Evolutionary conservation across 2,797 vertebrate species (phyloP).

Genomic region (Labeo calbasu): DNA sequence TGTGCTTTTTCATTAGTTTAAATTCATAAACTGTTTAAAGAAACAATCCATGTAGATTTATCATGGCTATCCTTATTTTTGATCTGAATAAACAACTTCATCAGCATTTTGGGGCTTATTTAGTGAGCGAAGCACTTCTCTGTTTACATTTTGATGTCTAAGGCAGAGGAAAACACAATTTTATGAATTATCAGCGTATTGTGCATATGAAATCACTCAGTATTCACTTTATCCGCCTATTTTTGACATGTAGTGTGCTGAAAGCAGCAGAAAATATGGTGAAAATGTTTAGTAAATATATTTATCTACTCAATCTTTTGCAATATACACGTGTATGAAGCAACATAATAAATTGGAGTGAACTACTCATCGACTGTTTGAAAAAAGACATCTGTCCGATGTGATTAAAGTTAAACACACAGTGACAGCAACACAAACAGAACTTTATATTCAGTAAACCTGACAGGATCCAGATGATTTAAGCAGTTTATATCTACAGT

Average conservation of each 20-base stretch:
- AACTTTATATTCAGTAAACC: conserved; percentile 29
- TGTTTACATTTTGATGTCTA: not conserved
- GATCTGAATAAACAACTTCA: not conserved
- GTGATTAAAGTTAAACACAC: conserved; percentile 9
- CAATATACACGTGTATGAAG: conserved; percentile 19
- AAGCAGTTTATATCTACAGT: not conserved
- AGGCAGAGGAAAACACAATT: not conserved
- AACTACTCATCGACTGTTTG: conserved; percentile 18
- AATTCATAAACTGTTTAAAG: not conserved
- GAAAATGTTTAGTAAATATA: conserved; percentile 4
- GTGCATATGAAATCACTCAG: conserved; percentile 1
- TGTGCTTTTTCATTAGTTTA: not conserved
- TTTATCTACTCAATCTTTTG: conserved; percentile 5
- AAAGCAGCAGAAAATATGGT: conserved; percentile 7
- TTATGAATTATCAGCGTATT: not conserved
- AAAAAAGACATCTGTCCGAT: conserved; percentile 8
- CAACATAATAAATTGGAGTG: not conserved
- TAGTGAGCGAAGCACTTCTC: not conserved
- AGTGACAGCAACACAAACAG: conserved; percentile 16
- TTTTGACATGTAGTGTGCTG: not conserved
- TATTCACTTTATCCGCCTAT: not conserved
- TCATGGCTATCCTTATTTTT: not conserved
- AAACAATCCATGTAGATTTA: not conserved
- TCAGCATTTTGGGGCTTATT: not conserved
- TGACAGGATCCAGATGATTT: conserved; percentile 25